A percentile compares a stretch with the other conserved stretches of the same genome.
Evolutionary conservation across 2,113 vertebrate species (phyloP).

Genomic region (Sinosuthora webbiana): DNA sequence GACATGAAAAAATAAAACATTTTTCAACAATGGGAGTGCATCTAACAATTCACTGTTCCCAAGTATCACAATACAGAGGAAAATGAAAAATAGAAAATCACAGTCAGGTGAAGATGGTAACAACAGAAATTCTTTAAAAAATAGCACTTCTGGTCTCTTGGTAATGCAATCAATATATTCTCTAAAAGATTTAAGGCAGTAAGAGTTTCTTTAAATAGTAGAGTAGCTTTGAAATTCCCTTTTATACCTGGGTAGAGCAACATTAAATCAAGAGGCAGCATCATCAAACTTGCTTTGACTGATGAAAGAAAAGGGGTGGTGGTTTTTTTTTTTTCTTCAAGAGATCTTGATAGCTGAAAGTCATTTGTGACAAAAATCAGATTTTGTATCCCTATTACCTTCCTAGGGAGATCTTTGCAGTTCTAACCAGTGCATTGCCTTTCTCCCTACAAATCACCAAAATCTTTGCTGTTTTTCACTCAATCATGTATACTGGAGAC

Average conservation of each 20-base stretch:
- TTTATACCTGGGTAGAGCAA: not conserved
- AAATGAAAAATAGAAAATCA: not conserved
- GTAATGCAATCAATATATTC: not conserved
- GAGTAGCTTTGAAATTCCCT: slow-evolving; percentile 5
- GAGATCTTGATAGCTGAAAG: not conserved
- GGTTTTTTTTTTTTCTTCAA: not conserved
- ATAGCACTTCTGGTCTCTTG: not conserved
- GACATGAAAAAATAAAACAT: not conserved
- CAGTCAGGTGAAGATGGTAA: not conserved
- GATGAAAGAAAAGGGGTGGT: not conserved
- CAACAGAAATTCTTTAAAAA: not conserved
- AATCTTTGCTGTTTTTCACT: not conserved
- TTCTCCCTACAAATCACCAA: not conserved
- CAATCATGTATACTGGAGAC: fast-evolving
- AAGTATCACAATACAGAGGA: not conserved
- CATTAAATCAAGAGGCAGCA: not conserved
- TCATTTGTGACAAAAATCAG: not conserved
- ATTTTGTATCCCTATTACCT: not conserved
- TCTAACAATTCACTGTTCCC: not conserved
- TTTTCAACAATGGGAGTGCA: not conserved
- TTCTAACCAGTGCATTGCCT: not conserved
- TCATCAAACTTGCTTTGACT: not conserved
- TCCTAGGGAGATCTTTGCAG: not conserved
- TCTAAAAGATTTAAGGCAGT: not conserved
- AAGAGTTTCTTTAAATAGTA: slow-evolving; percentile 15